Conservation (phyloP, 2,797 vertebrate genomes). For the Gambusia yucatana region DNA sequence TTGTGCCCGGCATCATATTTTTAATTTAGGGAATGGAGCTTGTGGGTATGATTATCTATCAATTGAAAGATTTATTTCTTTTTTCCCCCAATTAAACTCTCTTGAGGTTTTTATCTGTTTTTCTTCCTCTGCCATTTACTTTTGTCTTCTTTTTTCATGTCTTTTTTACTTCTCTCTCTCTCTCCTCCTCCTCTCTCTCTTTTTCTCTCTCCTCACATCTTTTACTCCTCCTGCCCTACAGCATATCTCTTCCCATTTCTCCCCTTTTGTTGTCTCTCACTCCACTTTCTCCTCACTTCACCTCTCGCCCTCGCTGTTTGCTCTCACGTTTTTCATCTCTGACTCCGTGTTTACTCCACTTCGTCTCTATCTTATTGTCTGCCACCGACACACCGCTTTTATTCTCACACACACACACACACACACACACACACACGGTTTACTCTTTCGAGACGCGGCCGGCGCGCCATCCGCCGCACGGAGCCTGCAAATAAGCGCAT, state of each 20-base stretch:
- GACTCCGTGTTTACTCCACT: slow-evolving; percentile 19
- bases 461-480: slow-evolving; percentile 33
- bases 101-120: background rate
- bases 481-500: slow-evolving; percentile 25
- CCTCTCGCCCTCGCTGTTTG: slow-evolving; percentile 8
- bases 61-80: background rate
- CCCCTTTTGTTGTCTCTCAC: background rate
- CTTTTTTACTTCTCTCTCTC: background rate
- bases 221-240: background rate
- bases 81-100: background rate
- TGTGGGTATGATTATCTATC: background rate
- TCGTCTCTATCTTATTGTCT: slow-evolving; percentile 1
- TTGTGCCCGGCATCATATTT: background rate
- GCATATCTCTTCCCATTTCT: background rate
- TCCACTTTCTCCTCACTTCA: slow-evolving; percentile 30
- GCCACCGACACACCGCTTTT: background rate
- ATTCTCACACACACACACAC: background rate
- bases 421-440: background rate
- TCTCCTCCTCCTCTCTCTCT: background rate
- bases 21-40: background rate
- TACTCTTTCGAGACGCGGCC: slow-evolving; percentile 12
- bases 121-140: too few species aligned
- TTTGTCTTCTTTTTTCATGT: background rate
- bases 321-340: slow-evolving; percentile 15
- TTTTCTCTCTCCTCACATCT: background rate